These are phyloP conservation scores for Lichenostomus cassidix DNA, from an alignment of 2,113 vertebrate genomes.

Conservation along the genomic window DNA sequence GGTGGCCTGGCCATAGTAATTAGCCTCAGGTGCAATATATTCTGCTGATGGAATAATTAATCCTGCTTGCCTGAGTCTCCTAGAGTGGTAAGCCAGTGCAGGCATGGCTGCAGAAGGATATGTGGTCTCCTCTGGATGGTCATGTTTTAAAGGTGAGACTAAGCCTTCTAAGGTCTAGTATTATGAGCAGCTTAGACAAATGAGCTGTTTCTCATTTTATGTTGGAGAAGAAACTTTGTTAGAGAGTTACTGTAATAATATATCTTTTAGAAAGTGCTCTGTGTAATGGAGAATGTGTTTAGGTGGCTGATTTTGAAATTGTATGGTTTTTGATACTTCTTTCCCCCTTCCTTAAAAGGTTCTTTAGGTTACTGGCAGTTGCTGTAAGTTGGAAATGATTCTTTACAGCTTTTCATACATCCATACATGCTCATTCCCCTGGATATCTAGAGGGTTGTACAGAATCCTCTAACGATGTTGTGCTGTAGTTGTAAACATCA, in stretches of 20 bases:
- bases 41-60: not conserved
- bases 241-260: rapidly evolving
- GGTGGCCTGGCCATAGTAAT: not conserved
- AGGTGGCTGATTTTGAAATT: too few relatives aligned
- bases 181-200: not conserved
- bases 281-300: not conserved
- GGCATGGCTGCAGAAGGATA: not conserved
- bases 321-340: not conserved
- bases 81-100: not conserved
- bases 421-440: not conserved
- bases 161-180: not conserved
- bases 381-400: not conserved
- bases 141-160: not conserved
- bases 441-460: not conserved
- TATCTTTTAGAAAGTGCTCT: not conserved
- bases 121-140: not conserved
- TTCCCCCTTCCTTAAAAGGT: not conserved
- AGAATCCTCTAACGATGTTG: not conserved
- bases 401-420: not conserved
- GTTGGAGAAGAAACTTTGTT: not conserved
- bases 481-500: not conserved
- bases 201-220: not conserved
- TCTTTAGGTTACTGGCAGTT: not conserved
- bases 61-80: not conserved
- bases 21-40: not conserved